Conservation (phyloP, 92 coral and sea anemone genomes). For the Umimayanthus kanabou region DNA sequence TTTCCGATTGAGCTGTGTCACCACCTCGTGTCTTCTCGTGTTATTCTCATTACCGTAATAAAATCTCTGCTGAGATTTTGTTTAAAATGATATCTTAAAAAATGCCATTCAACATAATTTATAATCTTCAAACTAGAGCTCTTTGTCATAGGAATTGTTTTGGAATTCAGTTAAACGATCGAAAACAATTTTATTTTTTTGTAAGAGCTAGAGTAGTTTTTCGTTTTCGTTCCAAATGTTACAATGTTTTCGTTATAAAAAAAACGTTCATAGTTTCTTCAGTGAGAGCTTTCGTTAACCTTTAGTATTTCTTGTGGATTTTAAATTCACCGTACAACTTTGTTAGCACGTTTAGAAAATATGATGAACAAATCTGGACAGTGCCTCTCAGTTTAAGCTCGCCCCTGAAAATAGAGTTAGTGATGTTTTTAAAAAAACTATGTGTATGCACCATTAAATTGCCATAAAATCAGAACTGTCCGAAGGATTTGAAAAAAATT, state of each 20-base stretch:
- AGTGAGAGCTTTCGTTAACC: too few species aligned
- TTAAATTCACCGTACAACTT: background rate
- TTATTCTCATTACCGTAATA: background rate
- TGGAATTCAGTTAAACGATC: background rate
- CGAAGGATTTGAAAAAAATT: too few species aligned
- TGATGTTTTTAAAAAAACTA: too few species aligned
- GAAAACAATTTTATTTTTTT: background rate
- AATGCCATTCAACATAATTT: background rate
- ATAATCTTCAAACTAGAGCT: background rate
- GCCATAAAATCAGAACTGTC: too few species aligned
- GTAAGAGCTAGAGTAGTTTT: background rate
- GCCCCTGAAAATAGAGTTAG: background rate
- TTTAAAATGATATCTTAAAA: background rate
- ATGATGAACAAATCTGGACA: background rate
- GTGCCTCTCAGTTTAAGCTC: background rate
- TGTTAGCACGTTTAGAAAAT: background rate
- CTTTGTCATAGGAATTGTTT: background rate
- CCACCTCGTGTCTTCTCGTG: background rate
- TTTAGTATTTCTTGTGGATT: background rate
- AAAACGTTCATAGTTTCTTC: too few species aligned
- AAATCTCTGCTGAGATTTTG: background rate
- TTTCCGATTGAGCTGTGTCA: background rate
- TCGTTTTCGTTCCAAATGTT: background rate
- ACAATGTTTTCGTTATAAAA: background rate
- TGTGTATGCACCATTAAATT: too few species aligned